Conservation (phyloP, 2,113 vertebrate species). For the Sinocyclocheilus anshuiensis region DNA sequence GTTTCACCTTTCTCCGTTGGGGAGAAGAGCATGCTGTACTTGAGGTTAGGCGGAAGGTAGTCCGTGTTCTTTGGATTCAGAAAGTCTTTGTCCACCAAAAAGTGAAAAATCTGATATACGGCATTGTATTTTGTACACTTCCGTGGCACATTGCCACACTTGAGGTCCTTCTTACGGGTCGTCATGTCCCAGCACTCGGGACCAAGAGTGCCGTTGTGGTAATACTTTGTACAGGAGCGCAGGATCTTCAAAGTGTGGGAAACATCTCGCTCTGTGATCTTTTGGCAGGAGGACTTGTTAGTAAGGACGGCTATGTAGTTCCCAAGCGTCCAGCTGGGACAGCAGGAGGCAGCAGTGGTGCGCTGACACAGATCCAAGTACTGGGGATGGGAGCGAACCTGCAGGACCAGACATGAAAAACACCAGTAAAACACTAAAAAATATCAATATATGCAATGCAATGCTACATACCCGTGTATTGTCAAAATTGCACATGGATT, state of each 20-base stretch:
- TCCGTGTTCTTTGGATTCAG: constrained; percentile 81
- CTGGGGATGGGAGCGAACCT: constrained; percentile 93
- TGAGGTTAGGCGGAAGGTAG: constrained; percentile 77
- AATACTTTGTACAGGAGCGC: constrained; percentile 92
- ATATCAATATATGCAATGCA: neutral
- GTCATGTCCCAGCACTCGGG: constrained; percentile 94
- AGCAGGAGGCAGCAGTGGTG: constrained; percentile 89
- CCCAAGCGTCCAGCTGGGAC: constrained; percentile 96
- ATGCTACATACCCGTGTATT: constrained; percentile 83
- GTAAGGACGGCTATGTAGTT: constrained; percentile 95
- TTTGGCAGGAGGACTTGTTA: constrained; percentile 93
- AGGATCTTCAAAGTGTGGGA: constrained; percentile 91
- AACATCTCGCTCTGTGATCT: constrained; percentile 90
- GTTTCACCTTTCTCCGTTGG: constrained; percentile 94
- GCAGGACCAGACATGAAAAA: constrained; percentile 30
- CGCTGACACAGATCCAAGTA: constrained; percentile 94
- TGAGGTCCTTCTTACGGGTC: constrained; percentile 91
- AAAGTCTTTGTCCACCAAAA: constrained; percentile 97
- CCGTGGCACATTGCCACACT: constrained; percentile 89
- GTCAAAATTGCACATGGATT: constrained; percentile 97
- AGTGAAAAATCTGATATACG: constrained; percentile 98
- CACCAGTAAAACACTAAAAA: neutral
- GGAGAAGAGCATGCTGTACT: constrained; percentile 95
- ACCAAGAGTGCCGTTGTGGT: constrained; percentile 91
- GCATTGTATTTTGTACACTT: constrained; percentile 98